Percentiles rank a stretch among this genome's conserved stretches.
Evolutionary conservation across 2,113 vertebrate species (phyloP).

Genomic region (Pygoscelis antarcticus): DNA sequence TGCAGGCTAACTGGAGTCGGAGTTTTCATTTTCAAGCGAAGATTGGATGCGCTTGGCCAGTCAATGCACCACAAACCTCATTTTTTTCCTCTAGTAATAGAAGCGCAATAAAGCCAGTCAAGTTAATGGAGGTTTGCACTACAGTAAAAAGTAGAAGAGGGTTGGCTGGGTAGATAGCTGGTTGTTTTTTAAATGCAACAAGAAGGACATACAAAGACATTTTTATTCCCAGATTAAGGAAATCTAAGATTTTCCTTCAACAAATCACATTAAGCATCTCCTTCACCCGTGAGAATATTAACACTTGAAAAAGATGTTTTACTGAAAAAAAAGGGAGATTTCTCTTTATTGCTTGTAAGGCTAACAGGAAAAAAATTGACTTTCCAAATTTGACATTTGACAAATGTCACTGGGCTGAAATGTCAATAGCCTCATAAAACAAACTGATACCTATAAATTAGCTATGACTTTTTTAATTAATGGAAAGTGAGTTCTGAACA

Average conservation of each 20-base stretch:
- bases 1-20: background rate
- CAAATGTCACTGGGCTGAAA: background rate
- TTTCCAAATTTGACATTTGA: background rate
- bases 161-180: background rate
- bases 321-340: background rate
- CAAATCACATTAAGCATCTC: background rate
- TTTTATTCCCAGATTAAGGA: background rate
- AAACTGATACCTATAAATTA: background rate
- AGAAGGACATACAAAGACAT: background rate
- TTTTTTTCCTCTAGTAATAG: background rate
- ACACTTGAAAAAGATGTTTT: background rate
- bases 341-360: background rate
- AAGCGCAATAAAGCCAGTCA: background rate
- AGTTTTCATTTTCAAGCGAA: conserved; percentile 34
- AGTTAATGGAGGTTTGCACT: background rate
- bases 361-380: background rate
- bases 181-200: background rate
- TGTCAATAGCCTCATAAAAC: background rate
- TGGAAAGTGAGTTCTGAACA: background rate
- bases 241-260: background rate
- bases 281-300: background rate
- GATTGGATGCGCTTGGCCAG: conserved; percentile 33
- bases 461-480: conserved; percentile 13
- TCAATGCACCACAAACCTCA: background rate
- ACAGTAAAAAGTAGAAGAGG: background rate